Evolutionary conservation across 2,888 invertebrate species (phyloP).

Genomic region (Masnerella sp.): DNA sequence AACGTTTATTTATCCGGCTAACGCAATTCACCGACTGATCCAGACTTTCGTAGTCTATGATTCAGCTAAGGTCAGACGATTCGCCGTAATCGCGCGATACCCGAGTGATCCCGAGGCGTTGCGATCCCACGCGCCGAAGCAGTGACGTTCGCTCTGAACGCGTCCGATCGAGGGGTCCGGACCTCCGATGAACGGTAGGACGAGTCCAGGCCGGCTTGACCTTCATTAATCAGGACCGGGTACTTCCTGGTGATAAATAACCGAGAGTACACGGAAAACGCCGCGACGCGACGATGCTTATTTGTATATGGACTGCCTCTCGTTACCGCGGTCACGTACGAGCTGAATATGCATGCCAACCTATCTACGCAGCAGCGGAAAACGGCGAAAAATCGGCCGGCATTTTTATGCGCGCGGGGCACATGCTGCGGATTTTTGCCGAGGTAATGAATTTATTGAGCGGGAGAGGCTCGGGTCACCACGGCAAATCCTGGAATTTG

Average conservation of each 20-base stretch:
- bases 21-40: conserved; percentile 39
- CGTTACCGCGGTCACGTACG: conserved; percentile 59
- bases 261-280: conserved; percentile 56
- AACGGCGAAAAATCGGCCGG: conserved; percentile 38
- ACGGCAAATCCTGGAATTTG: too few species aligned
- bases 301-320: conserved; percentile 57
- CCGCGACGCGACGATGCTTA: conserved; percentile 55
- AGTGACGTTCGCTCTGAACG: conserved; percentile 56
- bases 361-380: conserved; percentile 55
- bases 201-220: conserved; percentile 67
- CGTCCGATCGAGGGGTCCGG: conserved; percentile 59
- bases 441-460: conserved; percentile 52
- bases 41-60: conserved; percentile 31
- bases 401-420: conserved; percentile 58
- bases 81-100: conserved; percentile 32
- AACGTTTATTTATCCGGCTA: conserved; percentile 41
- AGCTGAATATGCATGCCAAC: conserved; percentile 60
- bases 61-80: conserved; percentile 42
- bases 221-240: conserved; percentile 73
- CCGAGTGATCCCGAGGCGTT: conserved; percentile 40
- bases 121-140: conserved; percentile 52
- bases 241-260: conserved; percentile 76
- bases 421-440: conserved; percentile 50
- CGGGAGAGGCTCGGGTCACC: too few species aligned
- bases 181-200: conserved; percentile 62